Conservation (phyloP, 2,113 vertebrate species). For the Pluvialis apricaria region DNA sequence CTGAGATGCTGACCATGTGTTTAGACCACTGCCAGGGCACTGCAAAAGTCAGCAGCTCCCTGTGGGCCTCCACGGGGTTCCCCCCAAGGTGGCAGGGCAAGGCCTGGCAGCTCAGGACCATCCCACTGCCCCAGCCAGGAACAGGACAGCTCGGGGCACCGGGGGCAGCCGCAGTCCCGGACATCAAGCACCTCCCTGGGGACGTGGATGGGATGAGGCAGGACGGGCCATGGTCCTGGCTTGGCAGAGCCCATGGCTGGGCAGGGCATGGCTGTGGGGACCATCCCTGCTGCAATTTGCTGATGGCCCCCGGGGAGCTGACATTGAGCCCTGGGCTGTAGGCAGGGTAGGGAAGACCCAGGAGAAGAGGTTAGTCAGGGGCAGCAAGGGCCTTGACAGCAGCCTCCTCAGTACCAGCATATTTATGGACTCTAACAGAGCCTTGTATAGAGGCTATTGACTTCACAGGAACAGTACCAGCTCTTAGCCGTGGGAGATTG, state of each 20-base stretch:
- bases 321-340: no score
- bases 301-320: not conserved
- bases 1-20: not conserved
- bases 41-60: not conserved
- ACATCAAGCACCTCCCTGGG: rapidly evolving
- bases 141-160: not conserved
- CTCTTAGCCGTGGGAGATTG: not conserved
- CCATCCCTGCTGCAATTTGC: rapidly evolving
- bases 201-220: not conserved
- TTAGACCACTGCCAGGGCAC: not conserved
- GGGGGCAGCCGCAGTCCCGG: rapidly evolving
- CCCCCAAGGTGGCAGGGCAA: not conserved
- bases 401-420: not conserved
- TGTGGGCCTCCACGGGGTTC: rapidly evolving
- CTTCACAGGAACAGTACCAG: not conserved
- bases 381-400: not conserved
- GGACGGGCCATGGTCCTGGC: no score
- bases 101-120: not conserved
- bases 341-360: not conserved
- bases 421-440: not conserved
- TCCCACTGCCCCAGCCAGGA: no score
- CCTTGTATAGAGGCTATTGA: not conserved
- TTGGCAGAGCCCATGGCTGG: no score
- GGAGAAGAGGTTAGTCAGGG: not conserved
- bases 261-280: not conserved